Conservation (phyloP, 2,797 vertebrate genomes). For the Coregonus ussuriensis region DNA sequence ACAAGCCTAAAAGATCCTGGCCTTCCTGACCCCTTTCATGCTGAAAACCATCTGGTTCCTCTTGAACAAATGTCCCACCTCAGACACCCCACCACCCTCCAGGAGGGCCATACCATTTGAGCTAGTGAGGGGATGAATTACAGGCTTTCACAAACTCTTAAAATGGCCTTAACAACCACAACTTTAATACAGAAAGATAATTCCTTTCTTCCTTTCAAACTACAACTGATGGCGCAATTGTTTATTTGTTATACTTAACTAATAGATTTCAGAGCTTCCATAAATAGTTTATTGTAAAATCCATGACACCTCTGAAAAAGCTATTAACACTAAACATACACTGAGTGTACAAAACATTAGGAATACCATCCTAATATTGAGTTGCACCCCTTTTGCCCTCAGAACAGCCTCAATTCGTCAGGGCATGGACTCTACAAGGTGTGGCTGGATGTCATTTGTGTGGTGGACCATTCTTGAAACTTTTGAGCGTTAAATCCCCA, state of each 20-base stretch:
- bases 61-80: constrained; percentile 38
- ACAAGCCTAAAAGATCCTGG: constrained; percentile 21
- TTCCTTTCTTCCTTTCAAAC: neutral
- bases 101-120: constrained; percentile 33
- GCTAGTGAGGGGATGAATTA: constrained; percentile 17
- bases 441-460: no score
- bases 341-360: neutral
- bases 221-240: neutral
- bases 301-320: neutral
- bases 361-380: neutral
- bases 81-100: constrained; percentile 20
- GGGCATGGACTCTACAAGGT: no score
- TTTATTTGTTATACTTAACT: neutral
- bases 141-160: neutral
- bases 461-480: no score
- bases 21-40: constrained; percentile 35
- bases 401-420: no score
- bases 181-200: neutral
- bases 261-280: neutral
- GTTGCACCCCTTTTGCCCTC: no score
- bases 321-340: neutral
- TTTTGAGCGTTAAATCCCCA: no score
- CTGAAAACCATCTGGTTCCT: constrained; percentile 43
- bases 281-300: neutral
- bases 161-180: neutral